Conservation (phyloP, 92 coral and sea anemone species). For the Phenganax stokvisi region DNA sequence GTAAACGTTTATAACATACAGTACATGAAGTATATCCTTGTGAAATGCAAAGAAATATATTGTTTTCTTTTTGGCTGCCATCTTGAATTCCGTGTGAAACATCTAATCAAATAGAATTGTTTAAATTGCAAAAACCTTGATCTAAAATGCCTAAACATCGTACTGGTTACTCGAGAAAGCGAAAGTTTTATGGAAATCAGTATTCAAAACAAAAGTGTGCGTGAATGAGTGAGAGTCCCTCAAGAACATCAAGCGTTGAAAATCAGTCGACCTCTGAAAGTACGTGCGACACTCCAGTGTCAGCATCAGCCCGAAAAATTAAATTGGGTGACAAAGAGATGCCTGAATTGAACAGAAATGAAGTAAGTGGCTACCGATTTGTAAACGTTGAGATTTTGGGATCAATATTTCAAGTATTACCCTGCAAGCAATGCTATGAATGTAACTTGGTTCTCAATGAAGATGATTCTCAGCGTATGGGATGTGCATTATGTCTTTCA, state of each 20-base stretch:
- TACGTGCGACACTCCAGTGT: neutral
- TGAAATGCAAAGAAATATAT: neutral
- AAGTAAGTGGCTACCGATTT: constrained; percentile 30
- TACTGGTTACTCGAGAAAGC: constrained; percentile 2
- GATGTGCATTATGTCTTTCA: constrained; percentile 35
- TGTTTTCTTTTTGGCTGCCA: neutral
- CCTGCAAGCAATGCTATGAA: constrained; percentile 46
- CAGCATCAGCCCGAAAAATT: constrained; percentile 45
- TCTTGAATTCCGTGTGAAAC: neutral
- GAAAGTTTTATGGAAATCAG: neutral
- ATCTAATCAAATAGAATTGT: neutral
- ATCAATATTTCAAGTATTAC: constrained; percentile 17
- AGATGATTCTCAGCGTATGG: neutral
- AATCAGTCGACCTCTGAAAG: neutral
- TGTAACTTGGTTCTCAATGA: constrained; percentile 29
- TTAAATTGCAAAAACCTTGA: neutral
- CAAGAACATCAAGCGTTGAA: neutral
- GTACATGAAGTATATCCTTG: neutral
- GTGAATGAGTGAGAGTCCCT: neutral
- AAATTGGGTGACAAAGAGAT: constrained; percentile 8
- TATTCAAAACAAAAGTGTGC: neutral
- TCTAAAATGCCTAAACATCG: neutral
- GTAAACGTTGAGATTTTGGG: constrained; percentile 46
- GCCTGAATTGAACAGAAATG: constrained; percentile 8
- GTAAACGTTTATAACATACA: neutral